Conservation (phyloP, 2,888 invertebrate species). For the Leucophenga montana region DNA sequence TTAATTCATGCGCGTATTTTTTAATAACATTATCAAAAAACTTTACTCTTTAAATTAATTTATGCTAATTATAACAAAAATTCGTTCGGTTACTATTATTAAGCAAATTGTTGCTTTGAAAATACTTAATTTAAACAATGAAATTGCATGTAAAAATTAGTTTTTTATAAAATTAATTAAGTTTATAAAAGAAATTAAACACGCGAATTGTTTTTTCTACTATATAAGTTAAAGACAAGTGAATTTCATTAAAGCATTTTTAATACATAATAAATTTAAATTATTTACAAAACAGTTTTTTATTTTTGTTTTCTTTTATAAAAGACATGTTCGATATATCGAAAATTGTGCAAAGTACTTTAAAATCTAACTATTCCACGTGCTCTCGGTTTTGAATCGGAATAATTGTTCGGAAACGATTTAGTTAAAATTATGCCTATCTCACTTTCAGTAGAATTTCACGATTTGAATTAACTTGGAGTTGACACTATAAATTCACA, state of each 20-base stretch:
- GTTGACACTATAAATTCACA: too few relatives aligned
- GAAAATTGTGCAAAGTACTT: constrained; percentile 17
- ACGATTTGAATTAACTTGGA: too few relatives aligned
- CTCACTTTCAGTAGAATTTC: too few relatives aligned
- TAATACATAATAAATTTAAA: constrained; percentile 16
- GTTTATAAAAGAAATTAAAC: not conserved
- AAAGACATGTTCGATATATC: not conserved
- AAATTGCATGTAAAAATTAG: constrained; percentile 54
- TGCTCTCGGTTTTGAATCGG: too few relatives aligned
- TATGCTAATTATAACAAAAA: constrained; percentile 32
- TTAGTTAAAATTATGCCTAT: too few relatives aligned
- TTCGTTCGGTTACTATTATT: not conserved
- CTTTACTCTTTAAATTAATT: constrained; percentile 27
- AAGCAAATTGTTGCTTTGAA: not conserved
- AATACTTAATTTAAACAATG: not conserved
- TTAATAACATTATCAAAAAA: too few relatives aligned
- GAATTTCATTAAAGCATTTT: constrained; percentile 16
- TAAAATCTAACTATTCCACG: too few relatives aligned
- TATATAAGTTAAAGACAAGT: too few relatives aligned
- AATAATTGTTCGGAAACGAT: too few relatives aligned
- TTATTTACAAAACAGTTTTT: constrained; percentile 1
- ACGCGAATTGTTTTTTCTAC: too few relatives aligned
- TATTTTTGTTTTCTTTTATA: not conserved
- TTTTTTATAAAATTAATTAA: constrained; percentile 1
- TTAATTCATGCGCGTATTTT: too few relatives aligned